Conservation (phyloP, 2,113 vertebrate genomes). For the Phalacrocorax brasilianus region DNA sequence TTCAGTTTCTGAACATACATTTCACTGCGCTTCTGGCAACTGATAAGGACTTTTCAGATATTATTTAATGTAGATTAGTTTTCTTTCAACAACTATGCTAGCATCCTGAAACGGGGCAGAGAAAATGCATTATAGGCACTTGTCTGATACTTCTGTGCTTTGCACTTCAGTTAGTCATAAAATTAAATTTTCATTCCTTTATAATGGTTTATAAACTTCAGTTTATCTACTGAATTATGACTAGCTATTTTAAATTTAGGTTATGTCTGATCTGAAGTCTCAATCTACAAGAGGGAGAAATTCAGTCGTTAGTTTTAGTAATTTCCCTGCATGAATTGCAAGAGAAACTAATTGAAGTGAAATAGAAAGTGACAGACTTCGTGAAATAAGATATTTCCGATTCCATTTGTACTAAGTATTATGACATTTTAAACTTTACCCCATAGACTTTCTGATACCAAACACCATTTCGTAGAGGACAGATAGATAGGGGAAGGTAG, state of each 20-base stretch:
- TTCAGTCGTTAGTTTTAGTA: not conserved
- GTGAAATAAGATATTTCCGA: not conserved
- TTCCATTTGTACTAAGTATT: not conserved
- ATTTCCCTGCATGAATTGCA: not conserved
- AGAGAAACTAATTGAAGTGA: not conserved
- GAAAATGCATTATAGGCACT: not conserved
- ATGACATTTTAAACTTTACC: not conserved
- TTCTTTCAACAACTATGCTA: not conserved
- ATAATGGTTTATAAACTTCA: not conserved
- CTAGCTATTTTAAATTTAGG: not conserved
- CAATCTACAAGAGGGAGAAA: not conserved
- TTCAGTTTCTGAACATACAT: not conserved
- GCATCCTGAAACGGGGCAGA: not conserved
- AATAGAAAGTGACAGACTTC: not conserved
- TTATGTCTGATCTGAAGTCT: not conserved
- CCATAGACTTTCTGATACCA: not conserved
- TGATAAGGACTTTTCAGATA: not conserved
- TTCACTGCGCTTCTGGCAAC: not conserved
- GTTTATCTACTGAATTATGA: not conserved
- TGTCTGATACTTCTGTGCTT: not conserved
- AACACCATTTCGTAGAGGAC: not conserved
- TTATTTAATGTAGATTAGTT: not conserved
- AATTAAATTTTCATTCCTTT: not conserved
- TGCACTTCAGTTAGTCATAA: not conserved
- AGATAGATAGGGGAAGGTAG: not conserved